phyloP scores from a whole-genome alignment of 2,113 vertebrate genomes.

The Silurus glanis region DNA sequence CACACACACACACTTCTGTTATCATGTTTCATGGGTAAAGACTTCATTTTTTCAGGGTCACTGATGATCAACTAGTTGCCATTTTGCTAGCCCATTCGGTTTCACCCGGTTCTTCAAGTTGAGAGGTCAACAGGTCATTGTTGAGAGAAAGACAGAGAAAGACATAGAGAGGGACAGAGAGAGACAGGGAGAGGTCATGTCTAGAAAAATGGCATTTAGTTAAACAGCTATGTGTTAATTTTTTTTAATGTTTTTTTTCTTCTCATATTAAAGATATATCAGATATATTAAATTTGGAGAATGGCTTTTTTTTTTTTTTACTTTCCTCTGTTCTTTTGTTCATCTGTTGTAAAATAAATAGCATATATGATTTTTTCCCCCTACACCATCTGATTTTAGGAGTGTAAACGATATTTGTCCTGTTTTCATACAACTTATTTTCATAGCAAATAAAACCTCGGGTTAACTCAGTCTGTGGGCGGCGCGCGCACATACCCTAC shows the following conservation, averaged over 20 bases:
- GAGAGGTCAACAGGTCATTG: conserved; percentile 33
- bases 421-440: not conserved
- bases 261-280: too few relatives aligned
- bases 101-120: conserved; percentile 37
- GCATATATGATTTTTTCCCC: not conserved
- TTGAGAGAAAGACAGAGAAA: not conserved
- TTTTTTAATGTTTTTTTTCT: too few relatives aligned
- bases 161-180: not conserved
- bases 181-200: not conserved
- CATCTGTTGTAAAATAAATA: not conserved
- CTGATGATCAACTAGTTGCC: conserved; percentile 51
- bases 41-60: conserved; percentile 60
- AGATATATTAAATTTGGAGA: not conserved
- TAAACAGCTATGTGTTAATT: not conserved
- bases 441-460: not conserved
- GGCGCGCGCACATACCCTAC: not conserved
- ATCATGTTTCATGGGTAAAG: conserved; percentile 49
- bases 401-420: not conserved
- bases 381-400: not conserved
- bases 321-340: not conserved
- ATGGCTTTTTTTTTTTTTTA: not conserved
- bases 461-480: not conserved
- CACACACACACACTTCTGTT: conserved; percentile 23
- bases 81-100: conserved; percentile 47
- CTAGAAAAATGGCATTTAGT: not conserved